A percentile compares a stretch with the other conserved stretches of the same genome.
Conservation (phyloP, 2,888 invertebrate genomes). For the Chloroclysta siterata region DNA sequence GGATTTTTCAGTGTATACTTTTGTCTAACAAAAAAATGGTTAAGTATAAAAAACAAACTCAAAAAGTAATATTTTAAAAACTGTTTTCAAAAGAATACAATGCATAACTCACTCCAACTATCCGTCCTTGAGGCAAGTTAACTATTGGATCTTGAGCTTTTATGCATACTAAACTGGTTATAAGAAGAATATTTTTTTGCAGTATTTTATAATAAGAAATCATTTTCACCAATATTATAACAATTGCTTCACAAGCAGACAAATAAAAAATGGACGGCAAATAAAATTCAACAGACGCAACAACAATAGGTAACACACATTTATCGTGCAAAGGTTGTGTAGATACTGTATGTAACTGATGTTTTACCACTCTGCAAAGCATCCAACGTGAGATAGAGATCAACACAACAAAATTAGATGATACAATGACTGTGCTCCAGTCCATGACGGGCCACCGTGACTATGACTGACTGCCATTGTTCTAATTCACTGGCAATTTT, state of each 20-base stretch:
- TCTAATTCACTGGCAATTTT: conserved; percentile 61
- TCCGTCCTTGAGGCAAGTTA: conserved; percentile 83
- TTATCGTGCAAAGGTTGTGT: conserved; percentile 30
- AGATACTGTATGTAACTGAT: conserved; percentile 53
- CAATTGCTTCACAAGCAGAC: not conserved
- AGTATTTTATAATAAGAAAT: conserved; percentile 10
- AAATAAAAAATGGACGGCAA: not conserved
- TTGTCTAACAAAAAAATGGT: conserved; percentile 76
- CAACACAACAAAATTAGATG: conserved; percentile 68
- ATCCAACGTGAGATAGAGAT: conserved; percentile 44
- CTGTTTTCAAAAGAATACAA: conserved; percentile 40
- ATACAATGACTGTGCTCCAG: conserved; percentile 75
- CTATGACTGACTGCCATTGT: conserved; percentile 67
- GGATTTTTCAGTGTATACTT: conserved; percentile 87
- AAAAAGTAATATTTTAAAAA: not conserved
- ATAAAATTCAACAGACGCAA: not conserved
- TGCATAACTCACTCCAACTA: conserved; percentile 83
- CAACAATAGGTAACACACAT: not conserved
- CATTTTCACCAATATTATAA: not conserved
- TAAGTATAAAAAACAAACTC: not conserved
- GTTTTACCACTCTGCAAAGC: conserved; percentile 54
- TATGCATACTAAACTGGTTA: conserved; percentile 35
- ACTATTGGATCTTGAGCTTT: conserved; percentile 80
- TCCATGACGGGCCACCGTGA: conserved; percentile 74
- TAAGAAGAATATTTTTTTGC: conserved; percentile 17